Base-by-base conservation (phyloP, 2,797 vertebrate genomes). In the Chrosomus eos region DNA sequence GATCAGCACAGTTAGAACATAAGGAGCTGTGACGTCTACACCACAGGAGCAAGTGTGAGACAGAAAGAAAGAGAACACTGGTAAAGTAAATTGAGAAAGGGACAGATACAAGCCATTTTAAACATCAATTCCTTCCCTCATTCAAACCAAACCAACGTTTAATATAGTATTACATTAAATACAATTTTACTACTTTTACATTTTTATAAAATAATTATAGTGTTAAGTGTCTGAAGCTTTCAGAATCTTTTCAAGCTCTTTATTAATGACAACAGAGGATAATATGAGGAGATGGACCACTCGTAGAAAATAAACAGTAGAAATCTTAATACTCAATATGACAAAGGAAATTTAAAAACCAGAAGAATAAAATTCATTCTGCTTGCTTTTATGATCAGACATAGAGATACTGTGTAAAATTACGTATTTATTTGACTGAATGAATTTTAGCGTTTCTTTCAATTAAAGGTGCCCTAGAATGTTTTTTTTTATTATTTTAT, bases 21-120 rank as follows among this genome's bases (percentile, higher is more conserved):
- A 75, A 83, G 81, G 81, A 83, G 31, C 72, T 36, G 72, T 83
- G 81, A 83, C 81, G 72, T 83, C 71, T 75, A 26, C 81, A 53
- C 81, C 81, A 67, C 81, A 75, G 72, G 78, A 80, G 23, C 11
- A 55, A 19, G 26, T 31, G 51, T 58, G 36, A 55, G 51, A 55
- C 19, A 33, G 73, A 28, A 60, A 55, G 16, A 68, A 10, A 67
- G 23, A 68, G 14, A 70, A 60, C 23, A 48, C 3, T 5, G 23
- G 26, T 48, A 70, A 18, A 40, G 14, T 4, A 1, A 18, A 60
- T 60, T 16, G 23, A 18, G 33, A 58, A n/a, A 36, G 48, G 53
- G 9, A 9, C 13, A 26, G 11, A 80, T 5, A 36, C 28, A 74
- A 36, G 43, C 26, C 58, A 64, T 64, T 75, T 3, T 51, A 40